phyloP scores from a whole-genome alignment of 2,888 invertebrate genomes.

The Scelioninae gen. 1 region DNA sequence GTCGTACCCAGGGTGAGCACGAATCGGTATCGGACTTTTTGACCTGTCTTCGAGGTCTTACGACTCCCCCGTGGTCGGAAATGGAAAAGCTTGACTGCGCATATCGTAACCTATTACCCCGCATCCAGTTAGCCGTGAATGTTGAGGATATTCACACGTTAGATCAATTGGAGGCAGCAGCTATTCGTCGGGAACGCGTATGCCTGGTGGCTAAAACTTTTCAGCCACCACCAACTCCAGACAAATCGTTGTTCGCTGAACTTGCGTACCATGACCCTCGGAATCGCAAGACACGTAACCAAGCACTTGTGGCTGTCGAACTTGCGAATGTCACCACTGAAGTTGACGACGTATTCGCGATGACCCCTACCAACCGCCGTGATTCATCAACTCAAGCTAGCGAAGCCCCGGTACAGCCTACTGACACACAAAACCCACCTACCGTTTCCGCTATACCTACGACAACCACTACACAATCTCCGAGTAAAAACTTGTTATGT shows the following conservation, averaged over 20 bases:
- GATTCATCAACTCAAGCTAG: too few relatives aligned
- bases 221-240: conserved; percentile 20
- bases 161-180: conserved; percentile 5
- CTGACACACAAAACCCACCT: too few relatives aligned
- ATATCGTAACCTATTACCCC: conserved; percentile 13
- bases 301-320: neutral
- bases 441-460: too few relatives aligned
- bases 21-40: conserved; percentile 18
- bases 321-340: too few relatives aligned
- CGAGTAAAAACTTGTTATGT: neutral
- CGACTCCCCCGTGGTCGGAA: conserved; percentile 2
- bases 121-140: neutral
- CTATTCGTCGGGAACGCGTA: conserved; percentile 3
- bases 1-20: too few relatives aligned
- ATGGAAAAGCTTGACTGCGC: neutral
- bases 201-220: neutral
- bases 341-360: too few relatives aligned
- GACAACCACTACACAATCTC: too few relatives aligned
- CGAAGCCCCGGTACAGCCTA: too few relatives aligned
- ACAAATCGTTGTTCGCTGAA: conserved; percentile 21
- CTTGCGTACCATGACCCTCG: conserved; percentile 27
- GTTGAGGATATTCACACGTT: neutral
- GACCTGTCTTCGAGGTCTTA: conserved; percentile 13
- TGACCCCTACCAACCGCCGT: too few relatives aligned
- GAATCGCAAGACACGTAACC: neutral